Evolutionary conservation across 2,888 invertebrate species (phyloP), one percentile per base, ranked within the genome.

Genomic region (Trichogramma dendrolimi): DNA sequence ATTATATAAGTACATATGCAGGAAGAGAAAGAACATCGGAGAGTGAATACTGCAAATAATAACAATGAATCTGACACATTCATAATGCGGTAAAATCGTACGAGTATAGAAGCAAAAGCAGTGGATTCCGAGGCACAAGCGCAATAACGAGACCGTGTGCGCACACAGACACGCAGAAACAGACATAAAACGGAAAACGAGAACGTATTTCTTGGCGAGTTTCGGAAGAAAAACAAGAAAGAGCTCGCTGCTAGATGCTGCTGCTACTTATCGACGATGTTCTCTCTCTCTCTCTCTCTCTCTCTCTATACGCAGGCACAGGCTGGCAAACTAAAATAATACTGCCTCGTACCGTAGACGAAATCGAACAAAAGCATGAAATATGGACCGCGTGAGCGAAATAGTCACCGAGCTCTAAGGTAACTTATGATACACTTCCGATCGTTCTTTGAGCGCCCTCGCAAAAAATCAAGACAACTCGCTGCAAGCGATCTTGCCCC

Each of bases 281-380:
- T 27, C 27, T 27, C 27, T 27, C 27, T 27, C 27, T 27, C 2
- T 27, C 27, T 27, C n/a, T n/a, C n/a, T n/a, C n/a, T n/a, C n/a
- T n/a, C n/a, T n/a, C n/a, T 27, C 27, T 27, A 27, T 27, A 27
- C 27, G 27, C 27, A 66, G 64, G 67, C 66, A 67, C 65, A 70
- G 67, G 27, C 27, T 27, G 27, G 71, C 71, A 73, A 76, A 73
- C 75, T 77, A 75, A 78, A 77, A 79, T 78, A 78, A 78, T 77
- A 74, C 76, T 73, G 27, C 27, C 27, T 27, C 27, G 27, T 27
- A 27, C 2, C 27, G 27, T 27, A 74, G 73, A 75, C 74, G 68
- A 73, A 77, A 79, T 79, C 79, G 79, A 78, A 79, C 78, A 79
- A 79, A 77, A 77, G 79, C 72, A 74, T 79, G 79, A 79, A 77